phyloP scores from a whole-genome alignment of 2,113 vertebrate species.

The Clarias batrachus region DNA sequence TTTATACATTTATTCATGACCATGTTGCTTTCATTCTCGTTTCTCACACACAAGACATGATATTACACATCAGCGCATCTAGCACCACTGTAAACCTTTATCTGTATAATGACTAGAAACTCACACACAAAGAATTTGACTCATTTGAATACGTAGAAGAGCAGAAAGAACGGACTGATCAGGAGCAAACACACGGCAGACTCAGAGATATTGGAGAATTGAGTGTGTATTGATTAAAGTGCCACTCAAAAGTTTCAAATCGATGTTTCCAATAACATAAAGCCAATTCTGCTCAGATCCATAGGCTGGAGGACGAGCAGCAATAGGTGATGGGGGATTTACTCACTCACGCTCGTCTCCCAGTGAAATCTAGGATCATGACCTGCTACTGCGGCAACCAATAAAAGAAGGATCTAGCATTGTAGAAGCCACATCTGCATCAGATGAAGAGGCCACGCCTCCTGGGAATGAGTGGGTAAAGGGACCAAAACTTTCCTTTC shows the following conservation, averaged over 20 bases:
- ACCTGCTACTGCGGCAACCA: not conserved
- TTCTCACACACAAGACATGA: not conserved
- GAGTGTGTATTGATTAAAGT: not conserved
- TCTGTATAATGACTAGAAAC: not conserved
- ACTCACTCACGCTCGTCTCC: not conserved
- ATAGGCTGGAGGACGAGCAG: not conserved
- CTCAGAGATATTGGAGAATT: conserved; percentile 47
- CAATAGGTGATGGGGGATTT: not conserved
- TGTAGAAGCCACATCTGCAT: not conserved
- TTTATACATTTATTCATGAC: not conserved
- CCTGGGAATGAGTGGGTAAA: too few relatives aligned
- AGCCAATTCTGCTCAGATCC: not conserved
- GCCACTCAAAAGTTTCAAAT: not conserved
- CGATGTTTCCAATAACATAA: not conserved
- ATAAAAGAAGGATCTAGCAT: not conserved
- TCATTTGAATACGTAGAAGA: not conserved
- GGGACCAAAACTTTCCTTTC: too few relatives aligned
- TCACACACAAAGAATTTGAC: not conserved
- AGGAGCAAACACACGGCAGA: not conserved
- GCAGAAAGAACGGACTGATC: not conserved
- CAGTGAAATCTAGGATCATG: not conserved
- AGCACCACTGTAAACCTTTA: not conserved
- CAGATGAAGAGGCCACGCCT: not conserved
- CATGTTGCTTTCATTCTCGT: not conserved
- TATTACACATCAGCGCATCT: not conserved